phyloP scores from a whole-genome alignment of 2,113 vertebrate species.

The Gymnorhina tibicen region DNA sequence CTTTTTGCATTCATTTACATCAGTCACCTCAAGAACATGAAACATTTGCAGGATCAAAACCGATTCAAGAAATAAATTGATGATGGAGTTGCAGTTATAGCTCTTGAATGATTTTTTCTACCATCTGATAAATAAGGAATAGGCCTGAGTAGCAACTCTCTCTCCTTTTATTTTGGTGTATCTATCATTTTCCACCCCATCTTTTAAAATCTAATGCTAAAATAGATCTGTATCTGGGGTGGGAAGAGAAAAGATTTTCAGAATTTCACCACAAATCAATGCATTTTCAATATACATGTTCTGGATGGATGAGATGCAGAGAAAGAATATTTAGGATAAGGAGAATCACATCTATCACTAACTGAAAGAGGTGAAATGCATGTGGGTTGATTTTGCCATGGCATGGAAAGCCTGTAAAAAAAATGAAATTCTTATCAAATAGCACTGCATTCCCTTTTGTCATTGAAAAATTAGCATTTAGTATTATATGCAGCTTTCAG shows the following conservation, averaged over 20 bases:
- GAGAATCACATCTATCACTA: not conserved
- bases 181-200: not conserved
- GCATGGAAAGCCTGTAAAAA: not conserved
- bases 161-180: not conserved
- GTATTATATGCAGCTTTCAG: not conserved
- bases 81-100: not conserved
- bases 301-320: not conserved
- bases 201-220: not conserved
- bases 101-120: not conserved
- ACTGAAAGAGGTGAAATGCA: not conserved
- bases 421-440: not conserved
- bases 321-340: not conserved
- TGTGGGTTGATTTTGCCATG: not conserved
- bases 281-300: not conserved
- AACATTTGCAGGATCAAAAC: not conserved
- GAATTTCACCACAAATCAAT: not conserved
- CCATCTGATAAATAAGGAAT: not conserved
- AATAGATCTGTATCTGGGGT: not conserved
- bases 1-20: not conserved
- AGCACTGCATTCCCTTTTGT: not conserved
- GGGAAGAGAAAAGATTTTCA: not conserved
- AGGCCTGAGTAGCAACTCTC: not conserved
- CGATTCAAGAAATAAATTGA: not conserved
- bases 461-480: not conserved
- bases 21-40: not conserved